Percentiles rank a stretch among this genome's conserved stretches.
phyloP scores from a whole-genome alignment of 2,888 invertebrate genomes.

The Rhagonycha fulva region DNA sequence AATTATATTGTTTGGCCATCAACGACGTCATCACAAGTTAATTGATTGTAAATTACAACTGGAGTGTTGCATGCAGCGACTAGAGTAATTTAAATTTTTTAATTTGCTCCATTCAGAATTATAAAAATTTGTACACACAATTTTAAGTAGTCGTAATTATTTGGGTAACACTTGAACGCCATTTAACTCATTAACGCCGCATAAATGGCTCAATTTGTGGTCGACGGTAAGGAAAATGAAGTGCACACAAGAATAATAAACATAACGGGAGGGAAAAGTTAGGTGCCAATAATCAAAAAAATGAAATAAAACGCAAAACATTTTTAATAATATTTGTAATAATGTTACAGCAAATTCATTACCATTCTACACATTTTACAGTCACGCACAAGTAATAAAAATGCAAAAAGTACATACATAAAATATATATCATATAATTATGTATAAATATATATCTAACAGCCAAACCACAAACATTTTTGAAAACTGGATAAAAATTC shows the following conservation, averaged over 20 bases:
- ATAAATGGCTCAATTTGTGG: background rate
- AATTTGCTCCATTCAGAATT: background rate
- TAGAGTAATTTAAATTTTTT: background rate
- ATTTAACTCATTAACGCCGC: background rate
- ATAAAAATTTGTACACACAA: background rate
- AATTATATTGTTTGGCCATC: background rate
- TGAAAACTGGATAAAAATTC: conserved; percentile 4
- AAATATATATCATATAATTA: conserved; percentile 13
- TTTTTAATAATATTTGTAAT: conserved; percentile 29
- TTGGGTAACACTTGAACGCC: background rate
- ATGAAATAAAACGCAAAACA: conserved; percentile 4
- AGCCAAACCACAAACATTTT: conserved; percentile 23
- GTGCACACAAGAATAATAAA: background rate
- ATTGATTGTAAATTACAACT: background rate
- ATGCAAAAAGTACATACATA: conserved; percentile 29
- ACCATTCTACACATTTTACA: conserved; percentile 39
- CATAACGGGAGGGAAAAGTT: background rate
- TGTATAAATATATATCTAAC: conserved; percentile 16
- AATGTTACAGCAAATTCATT: conserved; percentile 30
- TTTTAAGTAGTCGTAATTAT: background rate
- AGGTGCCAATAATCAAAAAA: background rate
- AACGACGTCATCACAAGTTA: background rate
- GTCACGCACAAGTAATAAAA: conserved; percentile 39
- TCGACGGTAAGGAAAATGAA: background rate
- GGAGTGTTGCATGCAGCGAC: background rate